Base-by-base conservation (phyloP, 64 coral and sea anemone species). In the Pocillopora verrucosa region DNA sequence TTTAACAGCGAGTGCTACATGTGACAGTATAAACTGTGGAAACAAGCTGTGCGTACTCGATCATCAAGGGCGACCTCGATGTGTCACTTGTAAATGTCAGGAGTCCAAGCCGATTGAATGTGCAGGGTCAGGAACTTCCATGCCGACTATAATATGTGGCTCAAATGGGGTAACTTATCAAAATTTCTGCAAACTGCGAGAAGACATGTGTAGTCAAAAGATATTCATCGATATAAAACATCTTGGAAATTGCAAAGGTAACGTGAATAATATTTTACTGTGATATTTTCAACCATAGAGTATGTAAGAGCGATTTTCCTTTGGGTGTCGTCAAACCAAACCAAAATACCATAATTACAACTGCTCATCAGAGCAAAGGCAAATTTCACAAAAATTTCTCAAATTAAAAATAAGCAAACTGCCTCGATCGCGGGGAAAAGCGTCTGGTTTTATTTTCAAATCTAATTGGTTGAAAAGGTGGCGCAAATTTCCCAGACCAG, bases 161-260 rank as follows among this genome's bases (percentile, higher is more conserved):
- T 76, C 89, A 0, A 78, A 95, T 34, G 65, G 72, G 2, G 20
- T 9, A 7, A 91, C 89, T 3, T 95, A 91, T 36, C 9, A 37
- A 38, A 65, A 87, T 45, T 60, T 80, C 58, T 91, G 93, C 65
- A 65, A 24, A 35, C 65, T 94, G 83, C 86, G 80, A 24, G n/a
- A 94, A 57, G 25, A 91, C 15, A 87, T 86, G 25, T 94, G 93
- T 19, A 82, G 57, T 37, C 82, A 9, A 11, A 60, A 78, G 59
- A 56, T 24, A 35, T 74, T 88, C 25, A 72, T 95, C 62, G 89
- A 88, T 20, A 34, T 95, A 3, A 56, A 83, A 20, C 30, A 88
- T 20, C 58, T 65, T 1, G 89, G 85, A 76, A 14, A 24, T 30
- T 90, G 92, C 79, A 69, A 38, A 85, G 72, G 89, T 91, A 84